phyloP scores from a whole-genome alignment of 30 jellyfish, hydroid and myxozoan species.

The Morbakka virulenta region DNA sequence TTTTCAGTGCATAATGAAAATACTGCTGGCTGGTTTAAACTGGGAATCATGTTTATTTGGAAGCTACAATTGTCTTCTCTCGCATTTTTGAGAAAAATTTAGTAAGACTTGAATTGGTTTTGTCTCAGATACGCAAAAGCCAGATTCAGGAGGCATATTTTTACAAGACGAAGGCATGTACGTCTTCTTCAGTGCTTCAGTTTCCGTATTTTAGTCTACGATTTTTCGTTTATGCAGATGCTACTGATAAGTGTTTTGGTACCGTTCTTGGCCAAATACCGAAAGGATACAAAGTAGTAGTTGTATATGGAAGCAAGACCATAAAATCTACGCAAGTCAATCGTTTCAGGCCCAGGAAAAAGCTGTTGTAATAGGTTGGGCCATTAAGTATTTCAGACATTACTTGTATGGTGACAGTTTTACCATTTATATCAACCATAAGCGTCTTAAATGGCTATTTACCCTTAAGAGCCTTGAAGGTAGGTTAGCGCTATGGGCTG shows the following conservation, averaged over 20 bases:
- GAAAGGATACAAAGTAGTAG: background rate
- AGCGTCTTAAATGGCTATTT: background rate
- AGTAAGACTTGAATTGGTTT: background rate
- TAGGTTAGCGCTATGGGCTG: background rate
- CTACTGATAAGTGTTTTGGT: background rate
- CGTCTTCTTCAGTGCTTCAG: background rate
- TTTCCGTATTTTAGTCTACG: no score
- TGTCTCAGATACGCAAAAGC: no score
- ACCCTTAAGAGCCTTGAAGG: no score
- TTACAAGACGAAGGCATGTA: background rate
- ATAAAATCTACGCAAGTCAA: background rate
- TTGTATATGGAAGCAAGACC: background rate
- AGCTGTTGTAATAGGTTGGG: background rate
- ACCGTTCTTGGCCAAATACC: background rate
- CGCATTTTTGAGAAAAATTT: background rate
- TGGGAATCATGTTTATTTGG: background rate
- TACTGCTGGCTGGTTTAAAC: background rate
- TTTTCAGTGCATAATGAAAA: constrained; percentile 1
- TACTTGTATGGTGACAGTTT: background rate
- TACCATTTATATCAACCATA: background rate
- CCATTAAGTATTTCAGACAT: background rate
- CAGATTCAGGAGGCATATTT: background rate
- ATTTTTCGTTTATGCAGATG: no score
- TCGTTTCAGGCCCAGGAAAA: background rate
- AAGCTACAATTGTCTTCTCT: background rate